Percentiles rank a stretch among this genome's conserved stretches.
phyloP scores from a whole-genome alignment of 2,113 vertebrate genomes.

The Rhinoptilus africanus region DNA sequence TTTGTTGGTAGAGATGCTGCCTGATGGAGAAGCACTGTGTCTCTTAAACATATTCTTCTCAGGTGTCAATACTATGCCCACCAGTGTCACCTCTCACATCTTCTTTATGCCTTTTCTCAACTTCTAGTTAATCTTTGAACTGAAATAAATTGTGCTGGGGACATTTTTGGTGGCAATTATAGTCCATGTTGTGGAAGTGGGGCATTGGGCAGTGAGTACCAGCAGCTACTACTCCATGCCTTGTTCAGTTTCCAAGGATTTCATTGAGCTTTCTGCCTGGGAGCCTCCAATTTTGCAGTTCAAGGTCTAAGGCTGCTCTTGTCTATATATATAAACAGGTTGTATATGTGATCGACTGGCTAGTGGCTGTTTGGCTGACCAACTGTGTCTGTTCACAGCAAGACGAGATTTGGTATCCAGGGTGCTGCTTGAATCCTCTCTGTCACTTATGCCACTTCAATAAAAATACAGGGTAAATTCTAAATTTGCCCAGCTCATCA shows the following conservation, averaged over 20 bases:
- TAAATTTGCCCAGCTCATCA: not conserved
- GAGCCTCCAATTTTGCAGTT: constrained; percentile 9
- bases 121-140: not conserved
- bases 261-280: not conserved
- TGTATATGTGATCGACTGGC: not conserved
- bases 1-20: not conserved
- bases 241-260: not conserved
- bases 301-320: not conserved
- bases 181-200: not conserved
- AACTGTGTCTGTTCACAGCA: not conserved
- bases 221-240: not conserved
- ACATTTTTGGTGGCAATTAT: not conserved
- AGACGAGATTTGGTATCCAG: not conserved
- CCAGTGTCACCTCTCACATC: rapidly evolving
- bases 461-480: not conserved
- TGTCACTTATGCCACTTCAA: not conserved
- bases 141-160: not conserved
- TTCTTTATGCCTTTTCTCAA: not conserved
- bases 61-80: not conserved
- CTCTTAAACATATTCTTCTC: not conserved
- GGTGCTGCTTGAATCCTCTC: not conserved
- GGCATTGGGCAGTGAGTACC: not conserved
- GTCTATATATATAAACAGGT: not conserved
- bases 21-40: not conserved
- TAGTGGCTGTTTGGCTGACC: not conserved